A percentile compares a stretch with the other conserved stretches of the same genome.
phyloP scores from a whole-genome alignment of 2,113 vertebrate species.

The Chamaea fasciata region DNA sequence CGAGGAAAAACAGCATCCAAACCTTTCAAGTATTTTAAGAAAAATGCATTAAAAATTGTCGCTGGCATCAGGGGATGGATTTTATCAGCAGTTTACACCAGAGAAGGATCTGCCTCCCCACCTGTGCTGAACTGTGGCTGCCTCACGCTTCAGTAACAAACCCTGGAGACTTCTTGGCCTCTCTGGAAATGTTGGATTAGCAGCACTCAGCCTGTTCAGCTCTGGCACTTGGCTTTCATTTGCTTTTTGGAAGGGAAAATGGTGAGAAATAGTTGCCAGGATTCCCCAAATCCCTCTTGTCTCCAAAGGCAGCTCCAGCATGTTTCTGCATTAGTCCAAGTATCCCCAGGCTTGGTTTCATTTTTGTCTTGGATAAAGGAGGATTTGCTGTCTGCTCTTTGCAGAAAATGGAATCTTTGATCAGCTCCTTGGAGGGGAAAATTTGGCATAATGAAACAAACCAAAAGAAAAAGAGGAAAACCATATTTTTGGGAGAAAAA shows the following conservation, averaged over 20 bases:
- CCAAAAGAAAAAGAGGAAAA: background rate
- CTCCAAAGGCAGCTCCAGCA: background rate
- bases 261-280: background rate
- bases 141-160: background rate
- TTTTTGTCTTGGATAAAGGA: background rate
- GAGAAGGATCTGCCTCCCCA: background rate
- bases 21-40: background rate
- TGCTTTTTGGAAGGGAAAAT: constrained; percentile 11
- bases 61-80: background rate
- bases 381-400: background rate
- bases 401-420: background rate
- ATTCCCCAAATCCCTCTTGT: background rate
- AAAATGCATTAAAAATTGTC: background rate
- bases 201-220: background rate
- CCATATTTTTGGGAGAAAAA: background rate
- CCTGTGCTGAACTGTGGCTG: background rate
- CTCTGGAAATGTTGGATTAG: background rate
- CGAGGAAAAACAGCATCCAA: background rate
- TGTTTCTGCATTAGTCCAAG: background rate
- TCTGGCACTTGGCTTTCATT: background rate
- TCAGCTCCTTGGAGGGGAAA: background rate
- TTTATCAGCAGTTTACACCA: background rate
- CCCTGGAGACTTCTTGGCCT: background rate
- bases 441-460: background rate
- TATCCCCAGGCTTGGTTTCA: background rate